Evolutionary conservation across 2,888 invertebrate genomes (phyloP).

Genomic region (Xanthostigma xanthostigma): DNA sequence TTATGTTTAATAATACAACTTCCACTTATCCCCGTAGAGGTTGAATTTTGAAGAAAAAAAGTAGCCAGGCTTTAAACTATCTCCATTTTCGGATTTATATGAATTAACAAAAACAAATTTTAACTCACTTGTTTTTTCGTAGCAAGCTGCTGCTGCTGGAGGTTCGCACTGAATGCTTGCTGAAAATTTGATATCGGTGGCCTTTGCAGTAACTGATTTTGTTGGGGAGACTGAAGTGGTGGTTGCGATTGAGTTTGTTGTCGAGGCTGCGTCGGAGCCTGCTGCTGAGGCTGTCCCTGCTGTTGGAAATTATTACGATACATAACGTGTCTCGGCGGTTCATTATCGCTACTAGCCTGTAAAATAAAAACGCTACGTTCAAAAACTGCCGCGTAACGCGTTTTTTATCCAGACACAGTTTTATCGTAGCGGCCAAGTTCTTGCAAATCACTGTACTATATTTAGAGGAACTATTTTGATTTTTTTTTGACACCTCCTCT

Average conservation of each 20-base stretch:
- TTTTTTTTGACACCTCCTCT: too few species aligned
- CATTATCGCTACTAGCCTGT: too few species aligned
- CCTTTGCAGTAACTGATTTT: neutral
- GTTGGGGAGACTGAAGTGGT: neutral
- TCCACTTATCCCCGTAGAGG: too few species aligned
- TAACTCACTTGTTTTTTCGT: too few species aligned
- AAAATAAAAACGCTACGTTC: too few species aligned
- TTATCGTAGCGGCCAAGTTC: neutral
- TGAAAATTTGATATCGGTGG: neutral
- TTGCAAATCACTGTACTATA: constrained; percentile 5
- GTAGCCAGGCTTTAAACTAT: too few species aligned
- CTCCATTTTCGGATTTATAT: too few species aligned
- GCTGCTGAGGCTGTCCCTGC: constrained; percentile 9
- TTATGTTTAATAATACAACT: too few species aligned
- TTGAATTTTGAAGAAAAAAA: too few species aligned
- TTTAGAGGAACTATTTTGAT: too few species aligned
- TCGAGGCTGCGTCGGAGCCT: neutral
- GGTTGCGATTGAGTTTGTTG: neutral
- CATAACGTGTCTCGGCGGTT: neutral
- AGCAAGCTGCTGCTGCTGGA: neutral
- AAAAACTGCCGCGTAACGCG: constrained; percentile 1
- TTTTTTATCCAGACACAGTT: neutral
- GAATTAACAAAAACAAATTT: too few species aligned
- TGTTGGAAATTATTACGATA: neutral
- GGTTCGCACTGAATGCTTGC: constrained; percentile 2